These are phyloP conservation scores for Pluvianellus socialis DNA, from an alignment of 2,113 vertebrate species.

Conservation along the genomic window DNA sequence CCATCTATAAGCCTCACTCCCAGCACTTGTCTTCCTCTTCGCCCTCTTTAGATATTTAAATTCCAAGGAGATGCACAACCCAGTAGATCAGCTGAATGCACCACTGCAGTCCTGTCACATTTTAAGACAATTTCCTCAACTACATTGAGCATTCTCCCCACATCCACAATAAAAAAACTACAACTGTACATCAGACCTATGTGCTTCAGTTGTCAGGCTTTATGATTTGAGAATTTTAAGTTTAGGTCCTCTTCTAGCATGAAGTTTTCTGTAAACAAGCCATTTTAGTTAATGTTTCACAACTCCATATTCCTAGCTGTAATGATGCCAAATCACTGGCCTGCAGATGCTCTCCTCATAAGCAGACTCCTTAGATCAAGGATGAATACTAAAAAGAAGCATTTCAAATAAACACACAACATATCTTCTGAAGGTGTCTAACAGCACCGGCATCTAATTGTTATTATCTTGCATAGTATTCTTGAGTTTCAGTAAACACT, in stretches of 20 bases:
- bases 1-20: background rate
- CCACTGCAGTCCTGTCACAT: background rate
- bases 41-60: background rate
- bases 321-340: background rate
- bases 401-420: background rate
- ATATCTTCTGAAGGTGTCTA: background rate
- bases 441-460: background rate
- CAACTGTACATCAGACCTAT: background rate
- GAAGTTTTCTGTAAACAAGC: background rate
- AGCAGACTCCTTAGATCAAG: background rate
- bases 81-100: accelerated
- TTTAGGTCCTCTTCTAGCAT: background rate
- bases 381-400: background rate
- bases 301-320: background rate
- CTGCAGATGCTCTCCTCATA: background rate
- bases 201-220: background rate
- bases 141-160: background rate
- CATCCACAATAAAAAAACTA: background rate
- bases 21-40: background rate
- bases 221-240: background rate
- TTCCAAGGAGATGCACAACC: background rate
- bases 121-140: background rate
- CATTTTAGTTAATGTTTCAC: background rate
- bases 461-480: background rate
- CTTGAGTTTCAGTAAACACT: background rate